Conservation (phyloP, 2,797 vertebrate genomes). For the Protosalanx chinensis region DNA sequence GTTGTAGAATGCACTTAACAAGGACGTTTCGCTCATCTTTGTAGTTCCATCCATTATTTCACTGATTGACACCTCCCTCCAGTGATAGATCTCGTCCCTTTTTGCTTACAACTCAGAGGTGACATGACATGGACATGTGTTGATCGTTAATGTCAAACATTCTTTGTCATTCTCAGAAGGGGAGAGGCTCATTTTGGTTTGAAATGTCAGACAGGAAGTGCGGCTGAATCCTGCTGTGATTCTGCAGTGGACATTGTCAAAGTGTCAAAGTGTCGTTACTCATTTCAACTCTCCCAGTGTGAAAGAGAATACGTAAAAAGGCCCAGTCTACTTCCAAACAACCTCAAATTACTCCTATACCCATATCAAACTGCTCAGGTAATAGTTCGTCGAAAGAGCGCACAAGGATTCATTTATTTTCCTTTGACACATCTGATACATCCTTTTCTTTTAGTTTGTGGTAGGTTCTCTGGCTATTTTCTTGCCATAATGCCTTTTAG, state of each 20-base stretch:
- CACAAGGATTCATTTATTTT: too few relatives aligned
- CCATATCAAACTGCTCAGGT: too few relatives aligned
- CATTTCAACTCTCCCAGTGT: neutral
- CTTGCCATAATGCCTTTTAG: neutral
- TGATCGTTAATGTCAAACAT: neutral
- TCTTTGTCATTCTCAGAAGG: neutral
- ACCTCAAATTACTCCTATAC: too few relatives aligned
- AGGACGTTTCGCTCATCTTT: neutral
- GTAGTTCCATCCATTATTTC: neutral
- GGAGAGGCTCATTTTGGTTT: slow-evolving; percentile 1
- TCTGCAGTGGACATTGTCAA: neutral
- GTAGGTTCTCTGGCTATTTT: neutral
- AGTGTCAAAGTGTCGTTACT: neutral
- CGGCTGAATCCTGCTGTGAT: neutral
- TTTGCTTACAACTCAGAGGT: neutral
- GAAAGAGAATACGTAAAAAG: too few relatives aligned
- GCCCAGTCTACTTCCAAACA: too few relatives aligned
- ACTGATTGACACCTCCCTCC: neutral
- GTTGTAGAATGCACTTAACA: neutral
- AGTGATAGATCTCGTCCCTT: neutral
- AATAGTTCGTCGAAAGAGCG: too few relatives aligned
- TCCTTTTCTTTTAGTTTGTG: neutral
- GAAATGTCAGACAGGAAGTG: neutral
- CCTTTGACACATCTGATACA: neutral
- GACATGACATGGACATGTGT: neutral